Percentiles rank a stretch among this genome's conserved stretches.
Conservation (phyloP, 2,113 vertebrate species). For the Telmatochromis brachygnathus region DNA sequence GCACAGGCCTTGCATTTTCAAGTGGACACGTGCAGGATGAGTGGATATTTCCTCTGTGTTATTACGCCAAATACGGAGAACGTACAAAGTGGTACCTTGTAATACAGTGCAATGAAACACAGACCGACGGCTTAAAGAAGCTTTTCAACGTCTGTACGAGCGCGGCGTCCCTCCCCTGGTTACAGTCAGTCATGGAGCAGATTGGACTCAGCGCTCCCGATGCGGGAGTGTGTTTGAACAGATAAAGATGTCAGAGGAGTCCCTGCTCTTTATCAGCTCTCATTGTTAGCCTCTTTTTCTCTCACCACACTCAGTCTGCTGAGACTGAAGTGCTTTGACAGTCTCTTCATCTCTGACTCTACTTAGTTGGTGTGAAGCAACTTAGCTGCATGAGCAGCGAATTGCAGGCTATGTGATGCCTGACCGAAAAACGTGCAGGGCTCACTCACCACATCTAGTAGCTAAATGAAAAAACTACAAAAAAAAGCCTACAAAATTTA, state of each 20-base stretch:
- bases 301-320: conserved; percentile 2
- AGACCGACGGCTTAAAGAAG: conserved; percentile 23
- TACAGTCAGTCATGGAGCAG: conserved; percentile 31
- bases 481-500: not conserved
- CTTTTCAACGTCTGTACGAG: conserved; percentile 32
- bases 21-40: not conserved
- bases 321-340: conserved; percentile 37
- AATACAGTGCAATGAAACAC: not conserved
- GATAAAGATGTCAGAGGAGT: conserved; percentile 61
- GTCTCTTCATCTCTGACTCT: conserved; percentile 24
- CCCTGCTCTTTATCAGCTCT: conserved; percentile 45
- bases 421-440: not conserved
- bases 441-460: not conserved
- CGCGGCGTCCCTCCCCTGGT: not conserved
- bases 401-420: not conserved
- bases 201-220: conserved; percentile 23
- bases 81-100: not conserved
- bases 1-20: not conserved
- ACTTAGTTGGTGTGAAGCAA: not conserved
- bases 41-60: not conserved
- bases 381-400: not conserved
- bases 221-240: conserved; percentile 45
- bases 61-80: not conserved
- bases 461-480: not conserved
- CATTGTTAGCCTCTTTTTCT: conserved; percentile 29